A percentile compares a stretch with the other conserved stretches of the same genome.
phyloP scores from a whole-genome alignment of 35 echinoderm and acorn worm genomes.

The Heliocidaris erythrogramma region DNA sequence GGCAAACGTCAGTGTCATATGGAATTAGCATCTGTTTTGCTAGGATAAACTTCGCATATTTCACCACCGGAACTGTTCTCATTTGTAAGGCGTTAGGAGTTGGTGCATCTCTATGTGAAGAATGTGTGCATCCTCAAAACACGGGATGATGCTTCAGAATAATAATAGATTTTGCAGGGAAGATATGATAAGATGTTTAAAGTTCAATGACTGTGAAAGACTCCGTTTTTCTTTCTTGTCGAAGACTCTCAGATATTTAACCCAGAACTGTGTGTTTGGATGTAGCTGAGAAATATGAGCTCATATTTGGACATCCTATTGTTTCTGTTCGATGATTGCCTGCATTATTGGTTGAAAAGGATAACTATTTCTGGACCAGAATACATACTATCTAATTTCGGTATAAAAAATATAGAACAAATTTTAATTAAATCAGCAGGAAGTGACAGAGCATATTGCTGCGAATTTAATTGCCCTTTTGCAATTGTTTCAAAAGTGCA shows the following conservation, averaged over 20 bases:
- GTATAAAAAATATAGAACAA: background rate
- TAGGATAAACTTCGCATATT: background rate
- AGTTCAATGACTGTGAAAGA: background rate
- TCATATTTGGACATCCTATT: background rate
- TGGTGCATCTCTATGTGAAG: background rate
- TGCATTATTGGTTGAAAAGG: background rate
- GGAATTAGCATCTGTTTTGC: constrained; percentile 38
- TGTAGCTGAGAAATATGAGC: background rate
- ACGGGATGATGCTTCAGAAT: background rate
- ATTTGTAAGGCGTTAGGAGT: background rate
- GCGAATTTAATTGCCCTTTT: background rate
- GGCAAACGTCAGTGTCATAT: constrained; percentile 3
- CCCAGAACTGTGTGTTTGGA: background rate
- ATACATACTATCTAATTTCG: background rate
- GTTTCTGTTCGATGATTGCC: too few relatives aligned
- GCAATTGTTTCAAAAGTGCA: background rate
- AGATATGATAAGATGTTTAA: background rate
- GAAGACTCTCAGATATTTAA: background rate
- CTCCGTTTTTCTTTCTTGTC: background rate
- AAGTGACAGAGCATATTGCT: background rate
- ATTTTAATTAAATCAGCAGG: background rate
- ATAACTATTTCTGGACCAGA: background rate
- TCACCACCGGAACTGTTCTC: background rate
- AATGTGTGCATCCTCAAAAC: constrained; percentile 2
- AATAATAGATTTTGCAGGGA: background rate